A percentile compares a stretch with the other conserved stretches of the same genome.
phyloP scores from a whole-genome alignment of 1,140 invertebrate species.

The Macrobrachium rosenbergii region DNA sequence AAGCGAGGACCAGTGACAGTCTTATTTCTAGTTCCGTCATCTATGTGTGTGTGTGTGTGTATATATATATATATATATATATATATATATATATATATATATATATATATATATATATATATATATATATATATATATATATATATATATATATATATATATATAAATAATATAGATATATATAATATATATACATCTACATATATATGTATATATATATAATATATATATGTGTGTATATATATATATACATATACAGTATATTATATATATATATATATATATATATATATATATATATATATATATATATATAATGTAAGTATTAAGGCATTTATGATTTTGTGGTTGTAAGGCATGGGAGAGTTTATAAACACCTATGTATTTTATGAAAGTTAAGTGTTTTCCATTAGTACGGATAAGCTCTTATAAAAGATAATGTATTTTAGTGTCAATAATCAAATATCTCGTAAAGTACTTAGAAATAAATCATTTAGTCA shows the following conservation, averaged over 20 bases:
- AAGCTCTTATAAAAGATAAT: no score
- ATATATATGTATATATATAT: constrained; percentile 22
- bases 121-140: neutral
- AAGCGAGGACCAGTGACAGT: neutral
- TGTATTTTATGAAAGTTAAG: no score
- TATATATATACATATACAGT: constrained; percentile 7
- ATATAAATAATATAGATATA: no score
- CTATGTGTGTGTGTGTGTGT: neutral
- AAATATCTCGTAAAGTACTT: no score
- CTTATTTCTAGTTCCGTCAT: neutral
- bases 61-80: constrained; percentile 43
- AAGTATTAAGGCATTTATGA: neutral
- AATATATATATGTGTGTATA: constrained; percentile 42
- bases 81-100: constrained; percentile 20
- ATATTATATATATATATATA: constrained; percentile 23
- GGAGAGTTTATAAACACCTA: neutral
- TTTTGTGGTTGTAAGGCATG: neutral
- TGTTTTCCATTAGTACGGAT: neutral
- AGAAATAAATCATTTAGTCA: no score
- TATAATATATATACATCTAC: no score
- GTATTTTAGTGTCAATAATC: no score
- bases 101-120: constrained; percentile 28
- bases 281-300: constrained; percentile 44
- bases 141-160: constrained; percentile 44
- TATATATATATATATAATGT: no score